These are phyloP conservation scores for Oscheius sp. DNA, from an alignment of 2,888 invertebrate species.

Conservation along the genomic window DNA sequence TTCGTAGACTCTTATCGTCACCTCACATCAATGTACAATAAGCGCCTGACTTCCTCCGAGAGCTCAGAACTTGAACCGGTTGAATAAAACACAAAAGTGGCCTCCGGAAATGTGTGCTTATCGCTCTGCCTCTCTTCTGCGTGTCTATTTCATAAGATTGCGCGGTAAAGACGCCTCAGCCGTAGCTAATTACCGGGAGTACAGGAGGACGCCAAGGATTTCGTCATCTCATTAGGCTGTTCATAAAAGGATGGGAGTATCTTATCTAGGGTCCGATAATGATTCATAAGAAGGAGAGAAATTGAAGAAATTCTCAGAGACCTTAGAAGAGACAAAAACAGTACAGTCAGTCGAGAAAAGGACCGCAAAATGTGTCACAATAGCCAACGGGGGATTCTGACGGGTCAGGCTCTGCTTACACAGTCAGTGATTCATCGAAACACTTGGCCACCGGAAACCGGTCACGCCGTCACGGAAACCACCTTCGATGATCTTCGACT, in stretches of 20 bases:
- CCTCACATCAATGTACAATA: too few species aligned
- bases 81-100: neutral
- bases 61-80: too few species aligned
- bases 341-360: neutral
- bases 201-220: too few species aligned
- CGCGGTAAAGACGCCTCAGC: conserved; percentile 6
- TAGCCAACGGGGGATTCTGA: too few species aligned
- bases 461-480: conserved; percentile 18
- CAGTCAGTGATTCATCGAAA: conserved; percentile 11
- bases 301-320: neutral
- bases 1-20: too few species aligned
- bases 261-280: too few species aligned
- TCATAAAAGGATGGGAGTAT: neutral
- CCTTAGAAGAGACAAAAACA: neutral
- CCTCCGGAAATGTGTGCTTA: conserved; percentile 3
- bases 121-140: neutral
- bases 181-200: neutral
- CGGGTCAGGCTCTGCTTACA: conserved; percentile 10
- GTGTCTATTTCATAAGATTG: conserved; percentile 18
- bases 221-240: neutral
- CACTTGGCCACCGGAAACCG: conserved; percentile 21
- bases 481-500: neutral
- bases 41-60: too few species aligned
- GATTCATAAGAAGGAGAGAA: neutral
- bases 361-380: neutral